A percentile compares a stretch with the other conserved stretches of the same genome.
phyloP scores from a whole-genome alignment of 2,797 vertebrate species.

The Pipistrellus kuhlii region DNA sequence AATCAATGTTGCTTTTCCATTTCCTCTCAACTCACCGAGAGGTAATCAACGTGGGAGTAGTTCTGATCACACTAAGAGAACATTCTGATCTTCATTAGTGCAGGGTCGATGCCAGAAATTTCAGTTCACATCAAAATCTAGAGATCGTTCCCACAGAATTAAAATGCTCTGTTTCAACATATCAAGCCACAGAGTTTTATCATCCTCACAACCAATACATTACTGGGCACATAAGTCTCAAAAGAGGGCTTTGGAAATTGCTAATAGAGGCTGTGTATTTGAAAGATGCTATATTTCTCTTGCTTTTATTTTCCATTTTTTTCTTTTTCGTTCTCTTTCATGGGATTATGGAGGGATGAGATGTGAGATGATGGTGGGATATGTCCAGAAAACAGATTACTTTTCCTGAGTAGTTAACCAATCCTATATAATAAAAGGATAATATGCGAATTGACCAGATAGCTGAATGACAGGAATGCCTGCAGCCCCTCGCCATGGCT shows the following conservation, averaged over 20 bases:
- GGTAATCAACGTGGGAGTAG: constrained; percentile 75
- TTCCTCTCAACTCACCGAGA: constrained; percentile 77
- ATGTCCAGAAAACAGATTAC: background rate
- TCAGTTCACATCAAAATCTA: constrained; percentile 68
- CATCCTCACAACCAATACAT: constrained; percentile 67
- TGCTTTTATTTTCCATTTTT: background rate
- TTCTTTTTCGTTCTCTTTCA: background rate
- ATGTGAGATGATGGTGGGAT: background rate
- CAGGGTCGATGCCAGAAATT: constrained; percentile 65
- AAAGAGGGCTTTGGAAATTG: constrained; percentile 42
- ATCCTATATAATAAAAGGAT: background rate
- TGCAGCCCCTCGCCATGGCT: too few relatives aligned
- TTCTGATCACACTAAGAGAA: constrained; percentile 67
- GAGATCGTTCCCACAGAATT: constrained; percentile 48
- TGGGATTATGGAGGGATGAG: background rate
- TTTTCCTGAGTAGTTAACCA: background rate
- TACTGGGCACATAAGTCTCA: constrained; percentile 39
- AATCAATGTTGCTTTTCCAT: constrained; percentile 79
- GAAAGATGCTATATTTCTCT: background rate
- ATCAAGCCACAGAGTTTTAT: constrained; percentile 44
- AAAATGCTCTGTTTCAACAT: constrained; percentile 58
- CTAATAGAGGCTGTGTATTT: constrained; percentile 35
- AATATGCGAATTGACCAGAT: too few relatives aligned
- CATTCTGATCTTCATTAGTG: constrained; percentile 80
- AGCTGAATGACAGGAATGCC: too few relatives aligned